Base-by-base conservation (phyloP, 2,797 vertebrate species). In the Onychomys leucogaster region DNA sequence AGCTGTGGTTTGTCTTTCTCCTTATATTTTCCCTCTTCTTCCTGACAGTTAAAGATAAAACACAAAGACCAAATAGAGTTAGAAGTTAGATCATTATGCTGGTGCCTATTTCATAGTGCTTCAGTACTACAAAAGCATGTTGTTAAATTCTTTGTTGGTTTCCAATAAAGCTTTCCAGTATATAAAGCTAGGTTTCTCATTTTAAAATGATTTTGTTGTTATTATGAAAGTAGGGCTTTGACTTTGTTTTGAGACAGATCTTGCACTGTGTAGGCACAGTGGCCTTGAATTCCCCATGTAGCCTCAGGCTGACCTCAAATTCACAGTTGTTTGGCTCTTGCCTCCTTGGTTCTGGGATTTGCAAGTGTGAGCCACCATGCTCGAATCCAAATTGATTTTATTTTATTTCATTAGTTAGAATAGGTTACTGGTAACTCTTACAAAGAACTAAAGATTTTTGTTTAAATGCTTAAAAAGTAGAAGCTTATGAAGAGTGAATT, bases 1-100 rank as follows among this genome's bases (percentile, higher is more conserved):
- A 97, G 83, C 94, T 96, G 92, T 32, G 92, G 12, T 57, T 73
- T 91, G 57, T 96, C 93, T 94, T 93, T 95, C 43, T 94, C 71
- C 97, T 65, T 55, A 59, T 80, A 93, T 92, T 49, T 16, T 9
- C 2, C 3, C 65, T 73, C 14, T 19, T 59, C 81, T 69, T 89
- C 27, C 61, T 81, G 76, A 82, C 69, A 90, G 75, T 86, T 82
- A 83, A 37, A 96, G 57, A 34, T 87, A 91, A 87, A 94, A 32
- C 41, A 90, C 49, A 92, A 94, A 92, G 52, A 41, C 3, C 75
- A 85, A 90, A 63, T 61, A 81, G 37, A 67, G 25, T 93, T 95
- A 90, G 77, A 94, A 93, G 57, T 65, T 57, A 25, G 77, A 91
- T 46, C 5, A 25, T 71, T 89, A 59, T 87, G n/a, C 55, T 89